A percentile compares a stretch with the other conserved stretches of the same genome.
Conservation (phyloP, 2,888 invertebrate species). For the Gymnoscelis rufifasciata region DNA sequence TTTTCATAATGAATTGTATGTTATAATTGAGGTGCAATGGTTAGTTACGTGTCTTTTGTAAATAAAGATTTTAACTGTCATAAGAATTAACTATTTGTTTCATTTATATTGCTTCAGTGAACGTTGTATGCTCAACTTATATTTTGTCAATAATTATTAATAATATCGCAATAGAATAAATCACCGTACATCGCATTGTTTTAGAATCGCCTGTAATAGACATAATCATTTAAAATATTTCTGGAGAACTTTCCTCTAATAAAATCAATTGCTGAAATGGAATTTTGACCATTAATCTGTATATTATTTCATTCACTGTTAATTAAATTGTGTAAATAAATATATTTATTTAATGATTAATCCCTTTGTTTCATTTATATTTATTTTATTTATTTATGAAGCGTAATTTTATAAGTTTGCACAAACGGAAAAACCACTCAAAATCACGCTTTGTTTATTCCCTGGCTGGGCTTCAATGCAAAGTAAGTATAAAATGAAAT, state of each 20-base stretch:
- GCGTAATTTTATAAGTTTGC: no score
- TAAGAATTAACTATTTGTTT: slow-evolving; percentile 29
- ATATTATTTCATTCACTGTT: slow-evolving; percentile 3
- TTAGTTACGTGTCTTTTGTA: slow-evolving; percentile 60
- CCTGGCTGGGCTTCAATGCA: no score
- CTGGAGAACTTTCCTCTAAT: no score
- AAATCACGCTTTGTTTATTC: no score
- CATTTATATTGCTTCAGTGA: slow-evolving; percentile 60
- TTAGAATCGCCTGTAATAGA: neutral
- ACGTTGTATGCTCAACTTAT: slow-evolving; percentile 44
- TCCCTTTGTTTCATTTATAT: slow-evolving; percentile 52
- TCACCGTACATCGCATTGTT: neutral
- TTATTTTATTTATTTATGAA: no score
- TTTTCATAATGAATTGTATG: slow-evolving; percentile 28
- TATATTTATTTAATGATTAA: slow-evolving; percentile 77
- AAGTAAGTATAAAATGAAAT: slow-evolving; percentile 2
- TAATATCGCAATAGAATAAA: neutral
- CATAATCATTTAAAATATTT: no score
- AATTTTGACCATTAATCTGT: no score
- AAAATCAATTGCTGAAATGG: no score
- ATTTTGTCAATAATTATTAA: slow-evolving; percentile 3
- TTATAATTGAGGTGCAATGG: slow-evolving; percentile 69
- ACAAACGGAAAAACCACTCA: no score
- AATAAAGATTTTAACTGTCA: slow-evolving; percentile 48
- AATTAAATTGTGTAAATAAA: slow-evolving; percentile 65